Base-by-base conservation (phyloP, 2,888 invertebrate genomes). In the Miltochrista miniata region DNA sequence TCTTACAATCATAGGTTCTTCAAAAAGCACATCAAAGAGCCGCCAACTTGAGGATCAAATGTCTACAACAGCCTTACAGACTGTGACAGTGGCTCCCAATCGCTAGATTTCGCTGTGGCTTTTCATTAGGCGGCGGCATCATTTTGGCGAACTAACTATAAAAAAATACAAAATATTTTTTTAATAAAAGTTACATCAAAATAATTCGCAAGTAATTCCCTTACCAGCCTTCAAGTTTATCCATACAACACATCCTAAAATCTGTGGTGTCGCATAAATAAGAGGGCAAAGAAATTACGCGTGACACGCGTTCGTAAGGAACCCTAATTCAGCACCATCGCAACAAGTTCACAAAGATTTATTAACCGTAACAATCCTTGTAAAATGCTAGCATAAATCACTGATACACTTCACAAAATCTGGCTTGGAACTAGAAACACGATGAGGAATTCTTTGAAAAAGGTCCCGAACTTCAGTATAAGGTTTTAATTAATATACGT, bases 301-400 rank as follows among this genome's bases (percentile, higher is more conserved):
- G 63, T 65, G 66, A 72, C 70, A 62, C 65, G 66, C 70, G 66
- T 74, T 72, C 61, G 59, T 64, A 64, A 65, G 60, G 62, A 71
- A 70, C 67, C 74, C 77, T 83, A 81, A 81, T 81, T 76, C 76
- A 60, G 67, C 69, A 56, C 64, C 54, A 60, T 76, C 74, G 82
- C 83, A 85, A 85, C 84, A 85, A 85, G 86, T 85, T 83, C 85
- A 82, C 75, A 56, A 70, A 80, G 85, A 87, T 87, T 86, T 86
- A 87, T 84, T 79, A 78, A 72, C 76, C 80, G 79, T 82, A 82
- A 84, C 84, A 81, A 80, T 79, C 74, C 78, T 75, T 78, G 79
- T 81, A 77, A 83, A 82, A 82, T 78, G 76, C 74, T 74, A 68
- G 72, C 79, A 84, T 85, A 87, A 86, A 86, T 86, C 85, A 83